phyloP scores from a whole-genome alignment of 2,888 invertebrate species.

The Luffia ferchaultella region DNA sequence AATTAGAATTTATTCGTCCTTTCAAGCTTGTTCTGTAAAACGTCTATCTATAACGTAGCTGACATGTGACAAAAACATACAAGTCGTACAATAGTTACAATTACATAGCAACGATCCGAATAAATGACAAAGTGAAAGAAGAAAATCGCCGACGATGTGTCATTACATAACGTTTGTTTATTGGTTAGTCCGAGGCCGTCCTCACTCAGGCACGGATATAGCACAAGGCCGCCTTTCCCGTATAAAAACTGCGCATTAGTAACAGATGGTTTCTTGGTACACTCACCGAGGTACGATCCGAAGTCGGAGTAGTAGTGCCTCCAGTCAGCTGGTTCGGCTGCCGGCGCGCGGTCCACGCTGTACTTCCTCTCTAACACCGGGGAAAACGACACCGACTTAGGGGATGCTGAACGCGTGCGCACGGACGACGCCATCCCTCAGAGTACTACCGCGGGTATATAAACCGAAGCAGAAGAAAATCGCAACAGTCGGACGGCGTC shows the following conservation, averaged over 20 bases:
- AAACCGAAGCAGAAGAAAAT: conserved; percentile 34
- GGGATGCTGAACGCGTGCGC: conserved; percentile 72
- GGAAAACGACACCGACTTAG: conserved; percentile 71
- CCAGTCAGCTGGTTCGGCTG: conserved; percentile 41
- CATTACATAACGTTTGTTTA: conserved; percentile 56
- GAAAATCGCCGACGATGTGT: conserved; percentile 13
- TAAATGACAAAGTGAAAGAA: not conserved
- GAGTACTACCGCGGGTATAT: conserved; percentile 35
- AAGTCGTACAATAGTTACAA: no score
- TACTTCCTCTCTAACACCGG: conserved; percentile 68
- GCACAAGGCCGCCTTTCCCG: conserved; percentile 42
- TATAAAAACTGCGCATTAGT: not conserved
- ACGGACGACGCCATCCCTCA: conserved; percentile 63
- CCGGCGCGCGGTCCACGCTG: conserved; percentile 37
- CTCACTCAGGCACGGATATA: conserved; percentile 53
- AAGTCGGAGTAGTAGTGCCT: conserved; percentile 57
- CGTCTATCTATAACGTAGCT: no score
- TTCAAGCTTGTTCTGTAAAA: no score
- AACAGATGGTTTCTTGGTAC: not conserved
- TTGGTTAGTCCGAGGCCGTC: conserved; percentile 31
- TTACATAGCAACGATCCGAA: no score
- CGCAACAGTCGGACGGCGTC: conserved; percentile 45
- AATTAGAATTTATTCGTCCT: no score
- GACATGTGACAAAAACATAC: no score
- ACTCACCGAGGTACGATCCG: conserved; percentile 62